Evolutionary conservation across 2,113 vertebrate species (phyloP).

Genomic region (Poeciliopsis prolifica): DNA sequence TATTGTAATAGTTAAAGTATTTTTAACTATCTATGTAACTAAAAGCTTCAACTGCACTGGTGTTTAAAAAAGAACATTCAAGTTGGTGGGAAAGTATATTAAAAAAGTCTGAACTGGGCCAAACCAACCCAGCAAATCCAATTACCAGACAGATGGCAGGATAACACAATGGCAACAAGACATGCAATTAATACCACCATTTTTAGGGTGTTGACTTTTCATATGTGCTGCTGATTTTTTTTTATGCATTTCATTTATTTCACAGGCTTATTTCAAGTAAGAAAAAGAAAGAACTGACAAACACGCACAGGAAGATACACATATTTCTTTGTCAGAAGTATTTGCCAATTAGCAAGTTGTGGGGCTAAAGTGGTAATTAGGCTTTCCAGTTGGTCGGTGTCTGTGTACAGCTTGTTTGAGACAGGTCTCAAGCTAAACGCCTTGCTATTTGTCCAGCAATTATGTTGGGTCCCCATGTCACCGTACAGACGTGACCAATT

Average conservation of each 20-base stretch:
- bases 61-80: background rate
- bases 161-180: constrained; percentile 12
- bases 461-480: constrained; percentile 79
- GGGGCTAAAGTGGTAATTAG: constrained; percentile 71
- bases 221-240: background rate
- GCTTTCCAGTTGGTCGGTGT: constrained; percentile 70
- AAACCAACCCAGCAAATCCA: constrained; percentile 20
- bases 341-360: constrained; percentile 77
- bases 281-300: constrained; percentile 28
- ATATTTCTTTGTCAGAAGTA: constrained; percentile 65
- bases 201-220: background rate
- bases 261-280: constrained; percentile 7
- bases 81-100: background rate
- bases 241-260: background rate
- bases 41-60: constrained; percentile 7
- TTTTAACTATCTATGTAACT: background rate
- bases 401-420: constrained; percentile 72
- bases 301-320: constrained; percentile 35
- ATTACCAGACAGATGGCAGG: constrained; percentile 16
- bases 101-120: constrained; percentile 11
- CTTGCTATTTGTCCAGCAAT: constrained; percentile 81
- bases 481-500: constrained; percentile 81
- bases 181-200: constrained; percentile 1
- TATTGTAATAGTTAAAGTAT: background rate
- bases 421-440: constrained; percentile 76